Conservation (phyloP, 2,797 vertebrate genomes). For the Ptychobarbus kaznakovi region DNA sequence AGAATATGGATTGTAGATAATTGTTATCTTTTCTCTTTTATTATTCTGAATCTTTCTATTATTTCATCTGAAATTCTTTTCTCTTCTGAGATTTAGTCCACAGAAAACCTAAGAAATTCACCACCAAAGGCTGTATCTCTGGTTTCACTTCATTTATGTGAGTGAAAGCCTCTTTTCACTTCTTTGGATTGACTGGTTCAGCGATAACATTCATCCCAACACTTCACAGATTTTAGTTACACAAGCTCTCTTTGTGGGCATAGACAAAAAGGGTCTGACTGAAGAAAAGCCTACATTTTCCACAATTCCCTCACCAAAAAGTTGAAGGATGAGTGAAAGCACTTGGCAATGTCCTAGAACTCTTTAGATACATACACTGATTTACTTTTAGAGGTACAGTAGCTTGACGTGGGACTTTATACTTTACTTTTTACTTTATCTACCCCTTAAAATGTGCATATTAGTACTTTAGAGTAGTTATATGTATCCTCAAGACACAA, state of each 20-base stretch:
- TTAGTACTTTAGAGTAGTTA: neutral
- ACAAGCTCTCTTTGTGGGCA: slow-evolving; percentile 60
- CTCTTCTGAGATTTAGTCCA: slow-evolving; percentile 16
- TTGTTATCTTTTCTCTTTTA: too few relatives aligned
- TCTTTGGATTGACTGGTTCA: slow-evolving; percentile 47
- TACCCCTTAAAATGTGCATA: neutral
- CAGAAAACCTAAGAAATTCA: slow-evolving; percentile 20
- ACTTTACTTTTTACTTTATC: neutral
- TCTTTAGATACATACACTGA: neutral
- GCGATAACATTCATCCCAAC: slow-evolving; percentile 58
- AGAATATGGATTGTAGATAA: too few relatives aligned
- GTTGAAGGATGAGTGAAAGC: slow-evolving; percentile 5
- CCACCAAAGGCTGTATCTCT: slow-evolving; percentile 37
- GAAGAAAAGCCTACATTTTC: slow-evolving; percentile 47
- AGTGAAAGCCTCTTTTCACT: slow-evolving; percentile 59
- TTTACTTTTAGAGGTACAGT: neutral
- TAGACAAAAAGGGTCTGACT: slow-evolving; percentile 54
- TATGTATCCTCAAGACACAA: neutral
- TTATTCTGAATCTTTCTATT: slow-evolving; percentile 11
- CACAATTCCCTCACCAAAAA: slow-evolving; percentile 39
- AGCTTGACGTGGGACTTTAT: neutral
- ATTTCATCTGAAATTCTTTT: neutral
- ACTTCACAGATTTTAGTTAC: slow-evolving; percentile 50
- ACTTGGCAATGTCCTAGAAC: neutral
- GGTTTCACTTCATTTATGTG: slow-evolving; percentile 46